Percentiles rank a stretch among this genome's conserved stretches.
phyloP scores from a whole-genome alignment of 2,113 vertebrate species.

The Paratilapia polleni region DNA sequence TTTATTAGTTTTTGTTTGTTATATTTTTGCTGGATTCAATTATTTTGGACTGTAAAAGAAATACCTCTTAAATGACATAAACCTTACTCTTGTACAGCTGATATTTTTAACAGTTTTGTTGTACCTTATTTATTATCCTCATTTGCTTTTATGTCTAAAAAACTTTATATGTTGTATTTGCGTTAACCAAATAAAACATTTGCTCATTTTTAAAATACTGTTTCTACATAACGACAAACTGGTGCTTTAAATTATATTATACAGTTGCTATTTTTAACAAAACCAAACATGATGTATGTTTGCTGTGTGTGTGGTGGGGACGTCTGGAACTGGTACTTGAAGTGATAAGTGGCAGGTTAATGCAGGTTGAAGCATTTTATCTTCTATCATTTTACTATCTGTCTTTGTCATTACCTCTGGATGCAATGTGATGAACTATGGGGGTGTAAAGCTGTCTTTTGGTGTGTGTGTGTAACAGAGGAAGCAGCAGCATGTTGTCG shows the following conservation, averaged over 20 bases:
- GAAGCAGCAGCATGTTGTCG: slow-evolving; percentile 35
- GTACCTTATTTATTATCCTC: neutral
- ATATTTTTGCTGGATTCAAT: neutral
- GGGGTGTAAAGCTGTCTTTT: slow-evolving; percentile 20
- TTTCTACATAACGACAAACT: neutral
- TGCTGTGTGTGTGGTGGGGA: slow-evolving; percentile 19
- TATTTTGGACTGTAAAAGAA: neutral
- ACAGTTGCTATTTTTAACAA: neutral
- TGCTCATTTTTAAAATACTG: neutral
- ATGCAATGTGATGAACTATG: slow-evolving; percentile 11
- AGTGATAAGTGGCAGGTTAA: slow-evolving; percentile 30
- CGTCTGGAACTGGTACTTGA: neutral
- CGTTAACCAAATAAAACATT: neutral
- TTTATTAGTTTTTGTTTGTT: neutral
- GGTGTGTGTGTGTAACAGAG: slow-evolving; percentile 11
- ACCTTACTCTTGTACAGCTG: neutral
- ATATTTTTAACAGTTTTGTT: neutral
- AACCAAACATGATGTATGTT: neutral
- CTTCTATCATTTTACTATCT: slow-evolving; percentile 13
- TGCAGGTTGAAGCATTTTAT: slow-evolving; percentile 25
- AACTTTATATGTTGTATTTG: neutral
- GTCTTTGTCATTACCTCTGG: slow-evolving; percentile 16
- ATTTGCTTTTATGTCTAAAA: neutral
- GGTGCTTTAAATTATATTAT: neutral
- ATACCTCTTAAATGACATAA: neutral